Base-by-base conservation (phyloP, 1,140 invertebrate species). In the Zaprionus africanus region DNA sequence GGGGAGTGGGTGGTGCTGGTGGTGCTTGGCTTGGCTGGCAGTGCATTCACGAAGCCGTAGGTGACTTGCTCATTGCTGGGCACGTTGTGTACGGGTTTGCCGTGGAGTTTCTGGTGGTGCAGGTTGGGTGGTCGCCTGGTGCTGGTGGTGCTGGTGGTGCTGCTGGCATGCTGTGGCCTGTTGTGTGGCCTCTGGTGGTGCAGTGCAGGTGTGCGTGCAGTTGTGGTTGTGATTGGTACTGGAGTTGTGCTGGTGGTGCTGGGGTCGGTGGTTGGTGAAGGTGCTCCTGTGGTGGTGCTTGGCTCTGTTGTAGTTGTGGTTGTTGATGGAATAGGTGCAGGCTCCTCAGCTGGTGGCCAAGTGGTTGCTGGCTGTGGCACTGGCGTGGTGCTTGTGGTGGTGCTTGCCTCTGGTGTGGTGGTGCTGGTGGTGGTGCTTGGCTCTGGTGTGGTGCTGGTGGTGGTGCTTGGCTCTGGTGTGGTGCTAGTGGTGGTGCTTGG, bases 281-380 rank as follows among this genome's bases (percentile, higher is more conserved):
- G 76, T 7, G 83, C 53, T 5, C 62, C 80, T 11, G 81, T 86
- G 15, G 88, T 76, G 15, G 91, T 13, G 41, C 41, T 46, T 4
- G 22, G 13, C 36, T 24, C 64, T 19, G n/a, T n/a, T n/a, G 17
- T 51, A 13, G 31, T 41, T 6, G 46, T 49, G 22, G 46, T 46
- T 3, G 43, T 12, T 67, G 46, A n/a, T 41, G 41, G 7, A 17
- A n/a, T 46, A n/a, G 41, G 46, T 31, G 11, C 34, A 34, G 17
- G 17, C 19, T 54, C 46, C 36, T 34, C 12, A 13, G 17, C 57
- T 3, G 31, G 17, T 2, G 31, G 13, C 28, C 5, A 12, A 7
- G 4, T 58, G 15, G 19, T 71, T 12, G 87, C 86, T 73, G 93
- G 81, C 78, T 92, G 92, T 69, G 92, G 82, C 49, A 81, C 90